Evolutionary conservation across 2,888 invertebrate species (phyloP).

Genomic region (Dicyrtoma fusca): DNA sequence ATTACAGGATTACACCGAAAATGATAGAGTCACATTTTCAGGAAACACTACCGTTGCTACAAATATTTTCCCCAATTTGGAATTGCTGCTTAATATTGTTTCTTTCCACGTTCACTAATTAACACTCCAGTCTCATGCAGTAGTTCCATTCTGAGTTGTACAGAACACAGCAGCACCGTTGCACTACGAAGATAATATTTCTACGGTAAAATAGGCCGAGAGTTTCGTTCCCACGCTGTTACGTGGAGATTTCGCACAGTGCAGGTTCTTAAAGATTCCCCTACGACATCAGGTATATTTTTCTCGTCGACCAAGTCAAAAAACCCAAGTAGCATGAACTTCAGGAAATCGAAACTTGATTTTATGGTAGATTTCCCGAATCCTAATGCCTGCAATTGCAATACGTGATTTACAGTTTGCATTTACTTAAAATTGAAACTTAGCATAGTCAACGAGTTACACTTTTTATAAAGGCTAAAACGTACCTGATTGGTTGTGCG

Average conservation of each 20-base stretch:
- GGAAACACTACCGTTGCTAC: too few relatives aligned
- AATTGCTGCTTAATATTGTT: too few relatives aligned
- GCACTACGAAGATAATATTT: background rate
- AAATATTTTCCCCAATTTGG: too few relatives aligned
- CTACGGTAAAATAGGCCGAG: slow-evolving; percentile 31
- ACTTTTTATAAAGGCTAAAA: too few relatives aligned
- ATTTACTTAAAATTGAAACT: too few relatives aligned
- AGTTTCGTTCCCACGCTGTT: slow-evolving; percentile 48
- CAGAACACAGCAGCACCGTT: too few relatives aligned
- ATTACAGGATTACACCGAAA: background rate
- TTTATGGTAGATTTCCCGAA: slow-evolving; percentile 38
- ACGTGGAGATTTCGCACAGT: slow-evolving; percentile 50
- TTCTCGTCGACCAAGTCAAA: slow-evolving; percentile 46
- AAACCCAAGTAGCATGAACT: slow-evolving; percentile 38
- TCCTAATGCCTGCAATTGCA: slow-evolving; percentile 41
- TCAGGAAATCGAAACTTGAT: slow-evolving; percentile 49
- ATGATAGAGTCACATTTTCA: too few relatives aligned
- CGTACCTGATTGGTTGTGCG: slow-evolving; percentile 46
- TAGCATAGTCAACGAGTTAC: too few relatives aligned
- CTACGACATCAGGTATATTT: slow-evolving; percentile 47
- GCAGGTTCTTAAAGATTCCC: slow-evolving; percentile 47
- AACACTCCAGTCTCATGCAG: too few relatives aligned
- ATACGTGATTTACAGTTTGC: too few relatives aligned
- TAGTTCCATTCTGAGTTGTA: too few relatives aligned
- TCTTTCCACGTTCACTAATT: too few relatives aligned